These are phyloP conservation scores for Biston betularia DNA, from an alignment of 2,888 invertebrate species.

Conservation along the genomic window DNA sequence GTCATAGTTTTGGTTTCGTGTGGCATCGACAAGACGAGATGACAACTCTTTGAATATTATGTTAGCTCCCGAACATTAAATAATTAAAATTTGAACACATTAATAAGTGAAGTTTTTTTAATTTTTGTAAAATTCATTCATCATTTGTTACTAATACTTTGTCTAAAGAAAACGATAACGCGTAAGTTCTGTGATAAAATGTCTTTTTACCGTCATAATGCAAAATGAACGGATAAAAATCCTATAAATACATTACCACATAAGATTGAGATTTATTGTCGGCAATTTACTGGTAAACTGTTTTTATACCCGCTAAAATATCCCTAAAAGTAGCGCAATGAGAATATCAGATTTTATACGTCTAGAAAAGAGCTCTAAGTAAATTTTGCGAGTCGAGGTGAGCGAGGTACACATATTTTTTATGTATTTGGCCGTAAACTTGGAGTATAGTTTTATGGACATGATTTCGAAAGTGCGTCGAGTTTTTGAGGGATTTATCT, in stretches of 20 bases:
- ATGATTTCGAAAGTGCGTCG: constrained; percentile 65
- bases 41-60: too few relatives aligned
- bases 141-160: not conserved
- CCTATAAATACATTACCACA: constrained; percentile 28
- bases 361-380: constrained; percentile 54
- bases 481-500: constrained; percentile 60
- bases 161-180: not conserved
- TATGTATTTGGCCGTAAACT: constrained; percentile 66
- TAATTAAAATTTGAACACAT: too few relatives aligned
- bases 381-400: constrained; percentile 58
- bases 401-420: constrained; percentile 56
- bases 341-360: constrained; percentile 55
- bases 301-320: constrained; percentile 42
- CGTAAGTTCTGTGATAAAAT: constrained; percentile 11
- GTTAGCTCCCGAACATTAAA: too few relatives aligned
- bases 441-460: constrained; percentile 68
- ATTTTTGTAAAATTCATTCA: too few relatives aligned
- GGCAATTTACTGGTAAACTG: constrained; percentile 27
- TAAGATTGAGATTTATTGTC: constrained; percentile 28
- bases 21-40: too few relatives aligned
- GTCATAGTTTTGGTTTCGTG: too few relatives aligned
- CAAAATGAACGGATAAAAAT: constrained; percentile 21
- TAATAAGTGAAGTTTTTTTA: too few relatives aligned
- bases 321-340: constrained; percentile 42
- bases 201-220: constrained; percentile 18